Evolutionary conservation across 2,113 vertebrate species (phyloP), one percentile per base, ranked within the genome.

Genomic region (Furnarius figulus): DNA sequence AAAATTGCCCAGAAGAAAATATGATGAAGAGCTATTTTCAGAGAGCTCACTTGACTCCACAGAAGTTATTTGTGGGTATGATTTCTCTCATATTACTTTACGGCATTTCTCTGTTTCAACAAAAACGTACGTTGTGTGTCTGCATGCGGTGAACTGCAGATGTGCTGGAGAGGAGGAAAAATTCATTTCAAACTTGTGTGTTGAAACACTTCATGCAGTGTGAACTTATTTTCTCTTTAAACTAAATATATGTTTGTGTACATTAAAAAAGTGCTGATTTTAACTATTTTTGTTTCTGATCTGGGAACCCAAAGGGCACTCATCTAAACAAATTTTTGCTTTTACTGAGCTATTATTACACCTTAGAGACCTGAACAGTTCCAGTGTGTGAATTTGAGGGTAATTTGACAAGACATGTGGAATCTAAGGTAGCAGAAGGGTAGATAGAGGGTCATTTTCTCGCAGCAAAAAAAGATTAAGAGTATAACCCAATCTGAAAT

Each of bases 331-430:
- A 96, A 94, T 82, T 96, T 92, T 95, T 87, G 73, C 73, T 92
- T 90, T 89, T 82, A 81, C 76, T 90, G 80, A 87, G 73, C 65
- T 96, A 85, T 91, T 95, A 95, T 97, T 95, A 85, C 73, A 95
- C 90, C 83, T 95, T 85, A 66, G 95, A 92, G 90, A 93, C 70
- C 25, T 72, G 37, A 95, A 79, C 21, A 4, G 61, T 85, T 85
- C 53, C 58, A 93, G 35, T 72, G 61, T 92, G 39, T 86, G 79
- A 85, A 85, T 78, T 75, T 96, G 92, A 96, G 81, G 90, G 70
- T 96, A 94, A 96, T 96, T 96, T 90, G 90, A 96, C 76, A 82
- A 92, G 96, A 93, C 92, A 71, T 65, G 56, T 79, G 83, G 93
- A 96, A 95, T 94, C 88, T 71, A 85, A 94, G 83, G 92, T 85